Evolutionary conservation across 1,140 invertebrate genomes (phyloP).

Genomic region (Dendrolimus kikuchii): DNA sequence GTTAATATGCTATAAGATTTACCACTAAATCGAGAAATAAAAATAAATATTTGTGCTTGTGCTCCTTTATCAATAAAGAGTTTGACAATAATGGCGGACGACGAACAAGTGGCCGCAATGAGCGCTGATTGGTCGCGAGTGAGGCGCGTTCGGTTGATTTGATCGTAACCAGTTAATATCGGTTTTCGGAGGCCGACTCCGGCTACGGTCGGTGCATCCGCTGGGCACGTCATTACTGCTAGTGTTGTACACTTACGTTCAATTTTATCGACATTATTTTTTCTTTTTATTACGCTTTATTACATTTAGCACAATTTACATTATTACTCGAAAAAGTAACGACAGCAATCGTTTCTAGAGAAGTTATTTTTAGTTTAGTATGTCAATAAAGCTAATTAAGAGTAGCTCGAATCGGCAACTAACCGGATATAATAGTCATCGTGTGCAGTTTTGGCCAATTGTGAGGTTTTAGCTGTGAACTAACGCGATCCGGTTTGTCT

Average conservation of each 20-base stretch:
- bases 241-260: constrained; percentile 35
- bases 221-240: constrained; percentile 30
- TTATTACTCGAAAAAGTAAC: too few species aligned
- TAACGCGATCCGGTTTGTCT: constrained; percentile 32
- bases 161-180: constrained; percentile 56
- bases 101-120: constrained; percentile 45
- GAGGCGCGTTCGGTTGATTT: constrained; percentile 47
- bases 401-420: constrained; percentile 24
- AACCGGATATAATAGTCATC: constrained; percentile 40
- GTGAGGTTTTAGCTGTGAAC: constrained; percentile 32
- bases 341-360: too few species aligned
- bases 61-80: constrained; percentile 19
- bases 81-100: constrained; percentile 29
- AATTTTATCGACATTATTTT: constrained; percentile 31
- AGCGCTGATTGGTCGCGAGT: constrained; percentile 55
- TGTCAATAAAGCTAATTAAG: constrained; percentile 9
- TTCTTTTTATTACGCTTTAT: neutral
- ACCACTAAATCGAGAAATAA: too few species aligned
- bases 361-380: neutral
- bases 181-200: constrained; percentile 52
- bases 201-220: constrained; percentile 52
- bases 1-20: too few species aligned
- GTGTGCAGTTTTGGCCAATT: constrained; percentile 45
- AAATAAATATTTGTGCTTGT: too few species aligned
- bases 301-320: neutral